These are phyloP conservation scores for Tyto alba DNA, from an alignment of 2,113 vertebrate genomes.

Conservation along the genomic window DNA sequence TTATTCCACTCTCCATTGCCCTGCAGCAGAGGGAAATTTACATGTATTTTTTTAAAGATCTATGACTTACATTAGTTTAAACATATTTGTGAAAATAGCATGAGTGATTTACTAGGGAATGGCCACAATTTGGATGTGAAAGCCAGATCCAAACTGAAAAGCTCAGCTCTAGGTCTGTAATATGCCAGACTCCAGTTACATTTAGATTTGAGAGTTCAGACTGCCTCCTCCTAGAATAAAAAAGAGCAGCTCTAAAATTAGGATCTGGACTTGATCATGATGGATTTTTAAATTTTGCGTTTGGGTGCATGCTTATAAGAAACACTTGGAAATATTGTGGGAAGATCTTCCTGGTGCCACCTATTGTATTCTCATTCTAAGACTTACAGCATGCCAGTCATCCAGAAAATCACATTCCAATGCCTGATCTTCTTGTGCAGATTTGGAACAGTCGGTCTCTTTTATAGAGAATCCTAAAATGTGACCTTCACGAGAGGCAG, in stretches of 20 bases:
- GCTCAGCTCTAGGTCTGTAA: background rate
- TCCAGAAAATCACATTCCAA: slow-evolving; percentile 36
- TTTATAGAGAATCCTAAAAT: slow-evolving; percentile 50
- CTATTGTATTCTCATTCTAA: background rate
- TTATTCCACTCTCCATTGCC: background rate
- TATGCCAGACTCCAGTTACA: background rate
- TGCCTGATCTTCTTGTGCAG: background rate
- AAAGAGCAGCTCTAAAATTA: background rate
- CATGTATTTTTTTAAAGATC: background rate
- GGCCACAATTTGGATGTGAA: background rate
- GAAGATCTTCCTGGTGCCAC: background rate
- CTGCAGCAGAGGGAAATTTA: background rate
- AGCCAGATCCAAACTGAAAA: background rate
- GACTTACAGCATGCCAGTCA: background rate
- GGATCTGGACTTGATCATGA: background rate
- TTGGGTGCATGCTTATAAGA: background rate
- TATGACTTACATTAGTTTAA: background rate
- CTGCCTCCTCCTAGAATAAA: background rate
- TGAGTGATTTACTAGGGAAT: background rate
- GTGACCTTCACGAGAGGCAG: background rate
- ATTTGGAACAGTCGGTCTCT: slow-evolving; percentile 33
- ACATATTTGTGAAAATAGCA: background rate
- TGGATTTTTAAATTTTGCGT: background rate
- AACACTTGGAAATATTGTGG: background rate
- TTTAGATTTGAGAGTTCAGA: background rate